These are phyloP conservation scores for Neodiprion pinetum DNA, from an alignment of 1,140 invertebrate species.

Conservation along the genomic window DNA sequence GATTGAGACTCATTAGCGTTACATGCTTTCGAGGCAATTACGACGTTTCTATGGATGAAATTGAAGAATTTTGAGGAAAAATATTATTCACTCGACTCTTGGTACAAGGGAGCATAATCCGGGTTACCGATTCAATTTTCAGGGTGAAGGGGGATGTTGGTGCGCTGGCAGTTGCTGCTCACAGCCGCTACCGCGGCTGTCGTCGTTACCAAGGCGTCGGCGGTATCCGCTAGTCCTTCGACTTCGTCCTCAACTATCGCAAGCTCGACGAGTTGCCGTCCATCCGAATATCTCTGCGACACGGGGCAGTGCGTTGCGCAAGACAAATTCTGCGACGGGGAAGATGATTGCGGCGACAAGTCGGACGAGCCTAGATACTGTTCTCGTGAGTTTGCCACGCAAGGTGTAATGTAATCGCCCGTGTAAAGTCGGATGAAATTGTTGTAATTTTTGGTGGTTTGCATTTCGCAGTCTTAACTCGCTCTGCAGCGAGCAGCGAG, in stretches of 20 bases:
- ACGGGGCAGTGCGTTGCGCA: slow-evolving; percentile 76
- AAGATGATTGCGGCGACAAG: slow-evolving; percentile 79
- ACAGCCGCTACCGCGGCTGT: slow-evolving; percentile 56
- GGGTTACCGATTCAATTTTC: not conserved
- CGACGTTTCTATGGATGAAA: no score
- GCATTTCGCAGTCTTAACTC: no score
- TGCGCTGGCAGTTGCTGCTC: slow-evolving; percentile 59
- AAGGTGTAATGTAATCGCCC: no score
- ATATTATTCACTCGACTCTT: not conserved
- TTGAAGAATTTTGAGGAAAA: no score
- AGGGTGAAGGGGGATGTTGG: slow-evolving; percentile 55
- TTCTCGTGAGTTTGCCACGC: slow-evolving; percentile 71
- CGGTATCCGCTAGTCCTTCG: slow-evolving; percentile 50
- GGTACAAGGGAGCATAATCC: not conserved
- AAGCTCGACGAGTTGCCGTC: slow-evolving; percentile 52
- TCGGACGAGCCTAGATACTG: slow-evolving; percentile 80
- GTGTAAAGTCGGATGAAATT: no score
- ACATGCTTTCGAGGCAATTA: no score
- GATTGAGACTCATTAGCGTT: no score
- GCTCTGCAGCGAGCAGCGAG: no score
- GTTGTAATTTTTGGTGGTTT: no score
- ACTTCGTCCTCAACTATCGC: slow-evolving; percentile 28
- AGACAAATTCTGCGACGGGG: slow-evolving; percentile 81
- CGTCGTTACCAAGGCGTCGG: slow-evolving; percentile 36
- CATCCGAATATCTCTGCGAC: slow-evolving; percentile 70